Evolutionary conservation across 92 coral and sea anemone genomes (phyloP), one percentile per base, ranked within the genome.

Genomic region (Chrysogorgia sp.): DNA sequence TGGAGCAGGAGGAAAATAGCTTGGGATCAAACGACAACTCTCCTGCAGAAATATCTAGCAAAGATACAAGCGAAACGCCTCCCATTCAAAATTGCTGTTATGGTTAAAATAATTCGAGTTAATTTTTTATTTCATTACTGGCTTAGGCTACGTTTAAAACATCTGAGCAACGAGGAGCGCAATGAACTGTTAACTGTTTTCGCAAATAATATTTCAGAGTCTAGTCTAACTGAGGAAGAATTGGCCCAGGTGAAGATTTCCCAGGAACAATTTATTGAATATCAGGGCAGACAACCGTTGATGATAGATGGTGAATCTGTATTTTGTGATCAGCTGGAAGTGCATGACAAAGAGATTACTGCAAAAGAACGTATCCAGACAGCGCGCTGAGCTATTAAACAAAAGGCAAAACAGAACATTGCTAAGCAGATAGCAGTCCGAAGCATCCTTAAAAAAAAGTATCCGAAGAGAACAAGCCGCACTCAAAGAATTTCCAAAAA

Each of bases 371-470:
- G 43, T 37, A 37, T 37, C 43, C 43, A 37, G 43, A 37, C 43
- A 37, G 49, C 34, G 43, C 71, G 71, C 6, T 48, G 25, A 40
- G 28, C 48, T 40, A 64, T 64, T 64, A 64, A 64, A 40, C 48
- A 34, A 34, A 34, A 34, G 47, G 71, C 71, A 64, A 64, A 64
- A 40, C 47, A 48, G 52, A 40, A 33, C 26, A 20, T 58, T 37
- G 67, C 68, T 29, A 75, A 75, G n/a, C 37, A 56, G 32, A 43
- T 58, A 34, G 40, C 47, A 35, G 26, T 2, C 58, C 74, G 10
- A 43, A 47, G 43, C 49, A 25, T 63, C 12, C 50, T 82, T 68
- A 82, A 65, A 74, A 82, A 82, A 40, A 82, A 82, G 50, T 13
- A 61, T 45, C 29, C 86, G 3, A 84, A 84, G 32, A 77, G 52